Percentiles rank a stretch among this genome's conserved stretches.
Conservation (phyloP, 2,888 invertebrate genomes). For the Autographa gamma region DNA sequence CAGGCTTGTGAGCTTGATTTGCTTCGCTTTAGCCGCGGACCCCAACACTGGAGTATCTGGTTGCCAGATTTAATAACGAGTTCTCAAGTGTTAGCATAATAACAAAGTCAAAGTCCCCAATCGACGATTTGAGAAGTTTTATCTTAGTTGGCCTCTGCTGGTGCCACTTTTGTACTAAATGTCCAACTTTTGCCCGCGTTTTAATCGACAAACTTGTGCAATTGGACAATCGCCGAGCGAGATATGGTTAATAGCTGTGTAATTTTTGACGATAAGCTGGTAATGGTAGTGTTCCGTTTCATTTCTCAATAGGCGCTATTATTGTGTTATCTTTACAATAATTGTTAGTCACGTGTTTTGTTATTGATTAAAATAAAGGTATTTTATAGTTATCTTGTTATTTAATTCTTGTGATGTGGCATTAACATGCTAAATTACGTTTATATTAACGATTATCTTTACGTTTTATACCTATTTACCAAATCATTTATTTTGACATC, state of each 20-base stretch:
- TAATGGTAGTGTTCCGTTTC: conserved; percentile 53
- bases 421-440: too few species aligned
- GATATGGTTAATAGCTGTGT: conserved; percentile 72
- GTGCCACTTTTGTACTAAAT: conserved; percentile 68
- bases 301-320: conserved; percentile 49
- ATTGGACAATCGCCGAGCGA: conserved; percentile 73
- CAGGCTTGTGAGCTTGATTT: conserved; percentile 70
- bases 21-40: conserved; percentile 74
- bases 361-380: conserved; percentile 27
- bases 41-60: conserved; percentile 68
- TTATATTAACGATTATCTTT: too few species aligned
- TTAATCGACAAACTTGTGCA: conserved; percentile 79
- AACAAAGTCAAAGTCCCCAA: conserved; percentile 43
- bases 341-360: conserved; percentile 26
- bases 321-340: conserved; percentile 46
- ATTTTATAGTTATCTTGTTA: not conserved
- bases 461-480: too few species aligned
- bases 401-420: not conserved
- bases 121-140: conserved; percentile 71
- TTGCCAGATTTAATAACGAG: conserved; percentile 62
- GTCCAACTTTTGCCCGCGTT: conserved; percentile 69
- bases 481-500: too few species aligned
- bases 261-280: conserved; percentile 71
- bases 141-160: conserved; percentile 68
- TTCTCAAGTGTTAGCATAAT: conserved; percentile 19